phyloP scores from a whole-genome alignment of 2,888 invertebrate species.

The Campopleginae sp. region DNA sequence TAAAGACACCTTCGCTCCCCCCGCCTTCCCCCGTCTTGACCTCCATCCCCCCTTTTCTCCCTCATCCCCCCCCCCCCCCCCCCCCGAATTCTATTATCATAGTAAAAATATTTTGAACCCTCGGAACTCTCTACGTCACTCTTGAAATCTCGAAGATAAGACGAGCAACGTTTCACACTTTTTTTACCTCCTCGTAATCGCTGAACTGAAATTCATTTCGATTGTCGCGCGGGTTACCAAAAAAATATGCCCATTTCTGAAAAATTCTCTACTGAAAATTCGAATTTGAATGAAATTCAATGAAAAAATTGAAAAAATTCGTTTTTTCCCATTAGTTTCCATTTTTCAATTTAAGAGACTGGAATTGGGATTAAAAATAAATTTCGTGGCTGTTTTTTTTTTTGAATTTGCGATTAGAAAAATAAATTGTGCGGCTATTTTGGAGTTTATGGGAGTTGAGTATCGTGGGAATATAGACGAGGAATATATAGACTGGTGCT shows the following conservation, averaged over 20 bases:
- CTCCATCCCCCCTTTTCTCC: no score
- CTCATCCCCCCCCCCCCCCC: no score
- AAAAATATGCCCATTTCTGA: not conserved
- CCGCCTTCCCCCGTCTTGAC: no score
- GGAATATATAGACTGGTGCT: not conserved
- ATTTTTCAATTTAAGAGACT: not conserved
- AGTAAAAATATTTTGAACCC: not conserved
- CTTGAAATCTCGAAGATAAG: slow-evolving; percentile 4
- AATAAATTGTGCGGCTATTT: not conserved
- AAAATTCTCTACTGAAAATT: no score
- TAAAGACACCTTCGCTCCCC: no score
- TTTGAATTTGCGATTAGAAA: not conserved
- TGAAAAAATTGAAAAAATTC: not conserved
- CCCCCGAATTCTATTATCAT: not conserved
- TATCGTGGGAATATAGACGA: not conserved
- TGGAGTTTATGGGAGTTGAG: not conserved
- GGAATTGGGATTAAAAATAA: not conserved
- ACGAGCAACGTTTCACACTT: not conserved
- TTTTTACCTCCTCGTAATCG: no score
- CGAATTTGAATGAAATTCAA: no score
- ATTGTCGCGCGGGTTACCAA: no score
- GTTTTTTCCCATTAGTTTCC: no score
- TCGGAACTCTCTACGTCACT: not conserved
- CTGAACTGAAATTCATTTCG: no score
- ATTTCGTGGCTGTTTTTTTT: not conserved